A percentile compares a stretch with the other conserved stretches of the same genome.
Evolutionary conservation across 2,113 vertebrate species (phyloP).

Genomic region (Sebastes fasciatus): DNA sequence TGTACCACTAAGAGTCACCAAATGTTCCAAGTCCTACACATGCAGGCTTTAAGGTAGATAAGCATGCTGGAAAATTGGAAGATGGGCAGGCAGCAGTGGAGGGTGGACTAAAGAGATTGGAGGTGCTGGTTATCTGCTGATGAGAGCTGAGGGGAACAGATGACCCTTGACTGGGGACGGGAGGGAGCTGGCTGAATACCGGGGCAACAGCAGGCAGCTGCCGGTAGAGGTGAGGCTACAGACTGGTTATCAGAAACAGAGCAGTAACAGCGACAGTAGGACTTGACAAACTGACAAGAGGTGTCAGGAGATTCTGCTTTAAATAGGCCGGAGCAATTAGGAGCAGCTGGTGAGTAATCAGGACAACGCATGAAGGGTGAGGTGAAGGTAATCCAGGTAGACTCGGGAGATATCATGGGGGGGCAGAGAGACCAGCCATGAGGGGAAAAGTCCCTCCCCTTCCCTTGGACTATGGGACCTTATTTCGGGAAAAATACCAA

Average conservation of each 20-base stretch:
- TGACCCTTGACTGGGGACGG: conserved; percentile 20
- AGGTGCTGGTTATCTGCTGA: conserved; percentile 31
- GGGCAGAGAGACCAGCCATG: neutral
- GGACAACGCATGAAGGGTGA: conserved; percentile 30
- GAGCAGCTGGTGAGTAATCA: conserved; percentile 46
- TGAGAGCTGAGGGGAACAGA: conserved; percentile 36
- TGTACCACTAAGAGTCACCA: conserved; percentile 5
- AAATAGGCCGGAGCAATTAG: conserved; percentile 26
- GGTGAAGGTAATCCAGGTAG: conserved; percentile 6
- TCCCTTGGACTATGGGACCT: no score
- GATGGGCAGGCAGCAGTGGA: neutral
- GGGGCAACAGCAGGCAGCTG: neutral
- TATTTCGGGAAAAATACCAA: no score
- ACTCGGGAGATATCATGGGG: neutral
- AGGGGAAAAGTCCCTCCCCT: neutral
- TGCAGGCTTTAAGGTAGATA: conserved; percentile 29
- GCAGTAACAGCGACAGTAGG: neutral
- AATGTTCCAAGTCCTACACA: conserved; percentile 14
- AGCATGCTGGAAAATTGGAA: conserved; percentile 15
- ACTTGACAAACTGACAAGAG: conserved; percentile 29
- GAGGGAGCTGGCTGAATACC: neutral
- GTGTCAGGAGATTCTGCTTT: conserved; percentile 3
- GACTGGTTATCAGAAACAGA: conserved; percentile 24
- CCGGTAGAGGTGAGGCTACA: conserved; percentile 1
- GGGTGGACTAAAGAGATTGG: conserved; percentile 18